A percentile compares a stretch with the other conserved stretches of the same genome.
Conservation (phyloP, 2,888 invertebrate genomes). For the Autographa pulchrina region DNA sequence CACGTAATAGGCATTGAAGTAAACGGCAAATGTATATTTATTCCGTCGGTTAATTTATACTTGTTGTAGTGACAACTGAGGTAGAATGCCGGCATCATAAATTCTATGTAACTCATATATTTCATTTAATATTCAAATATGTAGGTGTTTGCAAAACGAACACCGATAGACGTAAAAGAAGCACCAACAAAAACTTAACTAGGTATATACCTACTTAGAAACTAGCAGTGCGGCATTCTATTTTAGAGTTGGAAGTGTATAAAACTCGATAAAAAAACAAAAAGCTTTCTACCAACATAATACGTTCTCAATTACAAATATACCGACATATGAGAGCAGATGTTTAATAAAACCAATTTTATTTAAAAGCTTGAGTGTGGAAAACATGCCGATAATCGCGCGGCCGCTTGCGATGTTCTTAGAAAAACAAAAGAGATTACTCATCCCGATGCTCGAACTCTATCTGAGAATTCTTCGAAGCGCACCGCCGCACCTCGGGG, state of each 20-base stretch:
- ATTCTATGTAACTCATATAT: constrained; percentile 55
- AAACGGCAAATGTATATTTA: constrained; percentile 45
- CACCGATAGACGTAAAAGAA: constrained; percentile 52
- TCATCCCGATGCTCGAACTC: constrained; percentile 87
- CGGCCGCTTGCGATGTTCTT: constrained; percentile 74
- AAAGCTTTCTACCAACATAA: constrained; percentile 45
- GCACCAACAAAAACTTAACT: constrained; percentile 22
- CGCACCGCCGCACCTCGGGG: constrained; percentile 73
- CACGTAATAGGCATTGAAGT: constrained; percentile 37
- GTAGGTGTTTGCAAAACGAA: constrained; percentile 53
- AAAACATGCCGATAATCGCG: constrained; percentile 82
- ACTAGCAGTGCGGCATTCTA: constrained; percentile 11
- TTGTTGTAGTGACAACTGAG: constrained; percentile 55
- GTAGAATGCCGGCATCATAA: constrained; percentile 55
- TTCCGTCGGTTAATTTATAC: constrained; percentile 53
- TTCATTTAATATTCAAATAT: constrained; percentile 60
- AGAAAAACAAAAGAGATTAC: constrained; percentile 89
- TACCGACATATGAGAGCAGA: constrained; percentile 37
- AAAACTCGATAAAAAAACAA: constrained; percentile 32
- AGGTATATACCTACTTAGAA: constrained; percentile 20
- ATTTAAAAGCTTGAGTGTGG: constrained; percentile 68
- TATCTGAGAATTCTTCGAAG: constrained; percentile 86
- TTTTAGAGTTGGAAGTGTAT: constrained; percentile 29
- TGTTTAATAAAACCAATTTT: constrained; percentile 64
- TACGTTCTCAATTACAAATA: constrained; percentile 54